Conservation (phyloP, 2,113 vertebrate genomes). For the Ceuthmochares aereus region DNA sequence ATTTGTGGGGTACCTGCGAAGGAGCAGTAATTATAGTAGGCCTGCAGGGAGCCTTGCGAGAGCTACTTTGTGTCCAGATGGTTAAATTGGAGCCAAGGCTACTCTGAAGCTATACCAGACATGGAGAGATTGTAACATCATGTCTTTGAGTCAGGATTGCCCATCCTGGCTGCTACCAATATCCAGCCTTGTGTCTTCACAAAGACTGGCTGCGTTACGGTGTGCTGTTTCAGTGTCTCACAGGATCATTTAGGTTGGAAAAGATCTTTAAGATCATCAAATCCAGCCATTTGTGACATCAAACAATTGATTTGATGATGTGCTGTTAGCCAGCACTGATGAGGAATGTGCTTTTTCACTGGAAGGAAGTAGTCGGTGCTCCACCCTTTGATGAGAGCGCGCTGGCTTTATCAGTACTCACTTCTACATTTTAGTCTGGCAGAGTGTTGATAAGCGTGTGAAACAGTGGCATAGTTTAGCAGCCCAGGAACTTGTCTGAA, state of each 20-base stretch:
- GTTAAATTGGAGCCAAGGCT: not conserved
- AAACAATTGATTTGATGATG: not conserved
- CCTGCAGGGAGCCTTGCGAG: not conserved
- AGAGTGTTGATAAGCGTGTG: not conserved
- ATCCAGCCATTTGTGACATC: not conserved
- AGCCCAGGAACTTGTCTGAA: not conserved
- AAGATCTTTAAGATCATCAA: too few relatives aligned
- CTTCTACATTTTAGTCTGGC: not conserved
- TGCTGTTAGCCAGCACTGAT: not conserved
- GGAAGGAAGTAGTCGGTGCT: not conserved
- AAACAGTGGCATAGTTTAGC: not conserved
- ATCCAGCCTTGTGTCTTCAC: not conserved
- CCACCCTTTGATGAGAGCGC: not conserved
- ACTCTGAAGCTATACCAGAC: not conserved
- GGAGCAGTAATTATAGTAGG: not conserved
- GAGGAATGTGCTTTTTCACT: not conserved
- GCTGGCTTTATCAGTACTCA: not conserved
- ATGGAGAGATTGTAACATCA: not conserved
- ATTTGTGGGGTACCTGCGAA: not conserved
- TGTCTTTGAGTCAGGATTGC: not conserved
- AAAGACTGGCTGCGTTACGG: not conserved
- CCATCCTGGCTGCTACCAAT: not conserved
- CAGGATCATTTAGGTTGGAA: too few relatives aligned
- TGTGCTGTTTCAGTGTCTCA: not conserved
- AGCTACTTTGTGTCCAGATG: not conserved